Evolutionary conservation across 2,113 vertebrate species (phyloP), one percentile per base, ranked within the genome.

Genomic region (Erythrolamprus reginae): DNA sequence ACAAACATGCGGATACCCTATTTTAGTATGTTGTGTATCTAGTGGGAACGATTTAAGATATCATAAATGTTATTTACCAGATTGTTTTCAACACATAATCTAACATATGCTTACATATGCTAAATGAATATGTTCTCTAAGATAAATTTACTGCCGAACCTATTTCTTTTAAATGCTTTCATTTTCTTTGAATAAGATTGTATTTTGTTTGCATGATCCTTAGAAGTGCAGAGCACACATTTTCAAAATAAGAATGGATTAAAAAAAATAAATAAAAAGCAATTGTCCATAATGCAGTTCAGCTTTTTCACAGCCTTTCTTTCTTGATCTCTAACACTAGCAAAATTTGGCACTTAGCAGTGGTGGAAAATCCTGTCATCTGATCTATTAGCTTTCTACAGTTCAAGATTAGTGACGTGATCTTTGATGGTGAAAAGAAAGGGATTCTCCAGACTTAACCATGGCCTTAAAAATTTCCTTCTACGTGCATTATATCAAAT

Each of bases 371-470:
- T 38, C n/a, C 82, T 21, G 26, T 61, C 82, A 26, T 48, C 42
- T 61, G 82, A 56, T 85, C 65, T 50, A 82, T 89, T 89, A 42
- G 65, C 6, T 52, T 50, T 89, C 55, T 61, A 38, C 65, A 65
- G 85, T 84, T 90, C n/a, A 90, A 7, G 28, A 61, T 85, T 85
- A 85, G 17, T 38, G 10, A 55, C 5, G 10, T 51, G 50, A 85
- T 50, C 82, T 58, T 84, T 50, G 28, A 84, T 85, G 45, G 38
- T 85, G 89, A 82, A 89, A 89, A 89, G 42, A 56, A 89, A 82
- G 50, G 65, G 89, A 61, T 84, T 84, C 89, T 85, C 45, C 82
- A 85, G 28, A 48, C 28, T 13, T 85, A n/a, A 65, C 53, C 56
- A 28, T 48, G 4, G 4, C 26, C 51, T 53, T 56, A 23, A 53